Evolutionary conservation across 2,888 invertebrate species (phyloP).

Genomic region (Agapostemon virescens): DNA sequence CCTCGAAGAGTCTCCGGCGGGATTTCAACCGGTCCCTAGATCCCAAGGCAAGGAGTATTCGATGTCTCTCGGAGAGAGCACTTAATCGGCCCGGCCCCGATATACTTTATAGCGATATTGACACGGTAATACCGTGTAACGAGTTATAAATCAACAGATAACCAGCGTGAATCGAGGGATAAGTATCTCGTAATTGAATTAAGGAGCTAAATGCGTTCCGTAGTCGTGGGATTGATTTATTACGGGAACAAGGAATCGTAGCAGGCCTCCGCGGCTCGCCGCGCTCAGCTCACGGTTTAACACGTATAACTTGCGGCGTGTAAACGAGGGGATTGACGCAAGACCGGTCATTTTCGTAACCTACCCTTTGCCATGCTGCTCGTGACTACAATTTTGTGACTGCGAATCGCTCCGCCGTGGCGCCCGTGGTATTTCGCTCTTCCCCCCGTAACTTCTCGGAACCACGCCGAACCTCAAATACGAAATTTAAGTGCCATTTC

Average conservation of each 20-base stretch:
- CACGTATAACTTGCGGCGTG: constrained; percentile 59
- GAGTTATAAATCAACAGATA: constrained; percentile 55
- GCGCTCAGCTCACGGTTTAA: constrained; percentile 47
- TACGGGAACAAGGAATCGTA: constrained; percentile 59
- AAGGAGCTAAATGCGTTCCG: constrained; percentile 60
- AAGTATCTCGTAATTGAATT: constrained; percentile 61
- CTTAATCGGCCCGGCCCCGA: constrained; percentile 23
- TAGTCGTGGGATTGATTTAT: constrained; percentile 56
- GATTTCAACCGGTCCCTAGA: neutral
- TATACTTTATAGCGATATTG: constrained; percentile 46
- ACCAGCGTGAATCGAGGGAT: constrained; percentile 40
- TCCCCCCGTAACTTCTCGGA: constrained; percentile 10
- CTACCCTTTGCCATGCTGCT: constrained; percentile 56
- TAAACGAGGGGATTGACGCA: constrained; percentile 56
- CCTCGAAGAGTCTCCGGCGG: neutral
- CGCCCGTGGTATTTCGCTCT: constrained; percentile 32
- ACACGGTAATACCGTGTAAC: constrained; percentile 45
- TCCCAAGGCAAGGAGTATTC: neutral
- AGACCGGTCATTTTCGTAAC: constrained; percentile 64
- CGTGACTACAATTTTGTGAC: constrained; percentile 55
- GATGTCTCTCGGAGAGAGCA: neutral
- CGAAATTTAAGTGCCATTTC: constrained; percentile 19
- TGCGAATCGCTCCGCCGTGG: constrained; percentile 14
- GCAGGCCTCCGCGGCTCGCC: constrained; percentile 18
- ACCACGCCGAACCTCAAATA: constrained; percentile 17